Percentiles rank a stretch among this genome's conserved stretches.
Evolutionary conservation across 2,888 invertebrate genomes (phyloP).

Genomic region (Harpagoxenus sublaevis): DNA sequence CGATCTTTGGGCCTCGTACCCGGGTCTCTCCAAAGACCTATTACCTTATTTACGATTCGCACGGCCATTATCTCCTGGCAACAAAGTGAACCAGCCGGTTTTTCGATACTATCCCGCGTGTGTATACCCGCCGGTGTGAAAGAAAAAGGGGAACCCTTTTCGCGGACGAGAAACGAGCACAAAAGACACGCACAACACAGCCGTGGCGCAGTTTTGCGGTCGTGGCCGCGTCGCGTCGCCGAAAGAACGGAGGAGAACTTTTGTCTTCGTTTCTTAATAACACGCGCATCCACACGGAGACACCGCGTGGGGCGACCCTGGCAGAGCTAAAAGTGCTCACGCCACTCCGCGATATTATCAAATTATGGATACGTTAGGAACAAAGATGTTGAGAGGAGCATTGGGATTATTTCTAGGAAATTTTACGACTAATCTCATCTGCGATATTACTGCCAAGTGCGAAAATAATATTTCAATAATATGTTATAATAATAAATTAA

Average conservation of each 20-base stretch:
- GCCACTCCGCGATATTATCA: constrained; percentile 9
- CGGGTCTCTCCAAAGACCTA: constrained; percentile 74
- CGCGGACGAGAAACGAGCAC: constrained; percentile 37
- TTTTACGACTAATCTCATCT: neutral
- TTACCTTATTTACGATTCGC: constrained; percentile 80
- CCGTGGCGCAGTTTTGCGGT: constrained; percentile 48
- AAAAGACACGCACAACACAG: constrained; percentile 44
- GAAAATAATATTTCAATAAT: neutral
- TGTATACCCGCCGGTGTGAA: constrained; percentile 69
- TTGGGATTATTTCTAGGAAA: neutral
- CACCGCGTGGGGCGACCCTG: constrained; percentile 53
- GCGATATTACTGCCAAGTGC: neutral
- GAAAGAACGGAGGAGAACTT: constrained; percentile 66
- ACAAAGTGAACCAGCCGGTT: constrained; percentile 79
- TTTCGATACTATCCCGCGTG: constrained; percentile 70
- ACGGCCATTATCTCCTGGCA: constrained; percentile 78
- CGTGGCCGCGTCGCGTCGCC: constrained; percentile 26
- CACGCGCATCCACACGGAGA: constrained; percentile 61
- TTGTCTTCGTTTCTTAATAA: constrained; percentile 76
- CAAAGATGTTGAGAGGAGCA: neutral
- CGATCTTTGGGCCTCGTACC: constrained; percentile 72
- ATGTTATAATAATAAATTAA: neutral
- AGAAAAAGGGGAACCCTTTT: constrained; percentile 63
- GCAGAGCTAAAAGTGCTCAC: constrained; percentile 32
- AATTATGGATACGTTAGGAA: neutral